These are phyloP conservation scores for Astropecten irregularis DNA, from an alignment of 53 echinoderm and acorn worm genomes.

Conservation along the genomic window DNA sequence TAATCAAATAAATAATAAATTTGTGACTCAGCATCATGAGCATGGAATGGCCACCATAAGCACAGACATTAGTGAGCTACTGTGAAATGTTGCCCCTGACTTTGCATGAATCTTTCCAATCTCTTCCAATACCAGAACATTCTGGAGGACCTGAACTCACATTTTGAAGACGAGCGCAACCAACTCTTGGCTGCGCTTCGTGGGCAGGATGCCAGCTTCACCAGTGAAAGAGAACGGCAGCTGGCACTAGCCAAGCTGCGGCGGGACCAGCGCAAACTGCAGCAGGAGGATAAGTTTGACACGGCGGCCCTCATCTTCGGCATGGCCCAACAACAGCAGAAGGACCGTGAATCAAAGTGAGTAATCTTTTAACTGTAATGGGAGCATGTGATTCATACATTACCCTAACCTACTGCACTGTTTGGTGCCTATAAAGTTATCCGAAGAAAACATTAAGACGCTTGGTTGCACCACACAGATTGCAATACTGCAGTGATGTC, in stretches of 20 bases:
- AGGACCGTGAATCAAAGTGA: conserved; percentile 73
- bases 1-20: too few relatives aligned
- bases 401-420: too few relatives aligned
- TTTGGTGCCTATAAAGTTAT: too few relatives aligned
- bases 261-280: conserved; percentile 87
- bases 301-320: conserved; percentile 92
- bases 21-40: too few relatives aligned
- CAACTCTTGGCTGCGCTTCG: conserved; percentile 79
- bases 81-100: too few relatives aligned
- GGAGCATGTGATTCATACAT: too few relatives aligned
- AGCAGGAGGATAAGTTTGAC: conserved; percentile 87
- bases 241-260: conserved; percentile 88
- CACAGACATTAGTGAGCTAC: neutral
- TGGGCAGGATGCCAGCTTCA: conserved; percentile 63
- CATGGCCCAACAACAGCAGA: conserved; percentile 86
- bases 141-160: conserved; percentile 82
- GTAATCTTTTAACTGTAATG: too few relatives aligned
- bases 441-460: too few relatives aligned
- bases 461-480: too few relatives aligned
- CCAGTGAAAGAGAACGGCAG: conserved; percentile 85
- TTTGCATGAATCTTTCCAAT: too few relatives aligned
- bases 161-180: conserved; percentile 95
- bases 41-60: too few relatives aligned
- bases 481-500: too few relatives aligned
- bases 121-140: conserved; percentile 79